Base-by-base conservation (phyloP, 2,797 vertebrate genomes). In the Botia kubotai region DNA sequence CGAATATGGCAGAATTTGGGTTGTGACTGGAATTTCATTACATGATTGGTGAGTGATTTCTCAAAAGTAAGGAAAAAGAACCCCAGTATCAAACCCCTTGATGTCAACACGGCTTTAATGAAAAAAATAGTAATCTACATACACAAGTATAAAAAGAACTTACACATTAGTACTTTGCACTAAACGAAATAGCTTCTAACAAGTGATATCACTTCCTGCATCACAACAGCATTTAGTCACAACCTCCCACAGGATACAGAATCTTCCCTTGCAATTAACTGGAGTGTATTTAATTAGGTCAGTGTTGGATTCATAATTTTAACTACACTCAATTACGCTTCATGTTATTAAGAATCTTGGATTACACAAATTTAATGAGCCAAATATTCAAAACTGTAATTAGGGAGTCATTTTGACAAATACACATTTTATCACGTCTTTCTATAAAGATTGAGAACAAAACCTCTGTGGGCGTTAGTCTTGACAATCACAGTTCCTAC, bases 341-440 rank as follows among this genome's bases (percentile, higher is more conserved):
- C 66, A 68, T 81, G 81, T 82, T 90, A 87, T 88, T 84, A 82
- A 87, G 73, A 80, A 82, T 84, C 57, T 77, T 72, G 85, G 87
- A 90, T 89, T 90, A 91, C 87, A 87, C 46, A 79, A 2, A 62
- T 85, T 88, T 89, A 91, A 92, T 91, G 84, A 91, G 87, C 75
- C 87, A 82, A 52, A 62, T 83, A 86, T 85, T 62, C 52, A 33
- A 68, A 77, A 82, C 81, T 87, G 85, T 89, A 90, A 91, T 92
- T 89, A 89, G 88, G n/a, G 0, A 77, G 83, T 83, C n/a, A 83
- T 88, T 90, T 90, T 86, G 82, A 77, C 78, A 17, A 81, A 77
- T 83, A 87, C 85, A 89, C 85, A 86, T 84, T 87, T 89, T 86
- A 92, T 92, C 88, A 82, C 84, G 67, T 89, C 53, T 83, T 85